Conservation (phyloP, 1,140 invertebrate species). For the Caerostris darwini region DNA sequence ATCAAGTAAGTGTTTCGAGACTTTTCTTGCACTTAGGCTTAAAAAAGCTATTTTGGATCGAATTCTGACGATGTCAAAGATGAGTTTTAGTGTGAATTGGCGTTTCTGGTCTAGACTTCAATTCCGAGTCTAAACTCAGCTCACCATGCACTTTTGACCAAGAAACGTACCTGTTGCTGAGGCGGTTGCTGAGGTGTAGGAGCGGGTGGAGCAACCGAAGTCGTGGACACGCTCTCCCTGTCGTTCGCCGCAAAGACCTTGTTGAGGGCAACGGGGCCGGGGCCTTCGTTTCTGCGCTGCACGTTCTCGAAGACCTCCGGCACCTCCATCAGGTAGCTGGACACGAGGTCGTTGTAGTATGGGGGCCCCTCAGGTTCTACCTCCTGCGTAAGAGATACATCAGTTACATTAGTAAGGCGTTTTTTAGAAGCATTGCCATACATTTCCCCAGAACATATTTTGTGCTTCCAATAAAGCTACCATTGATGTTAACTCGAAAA, state of each 20-base stretch:
- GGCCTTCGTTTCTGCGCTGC: background rate
- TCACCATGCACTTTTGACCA: too few species aligned
- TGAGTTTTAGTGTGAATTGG: too few species aligned
- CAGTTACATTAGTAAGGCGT: background rate
- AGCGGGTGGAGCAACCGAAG: background rate
- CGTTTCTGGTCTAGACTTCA: too few species aligned
- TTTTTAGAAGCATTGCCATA: too few species aligned
- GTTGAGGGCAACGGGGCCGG: background rate
- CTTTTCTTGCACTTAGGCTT: too few species aligned
- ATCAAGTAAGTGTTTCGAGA: too few species aligned
- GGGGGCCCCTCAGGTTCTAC: background rate
- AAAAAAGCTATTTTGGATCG: too few species aligned
- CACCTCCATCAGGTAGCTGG: background rate
- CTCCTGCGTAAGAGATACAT: background rate
- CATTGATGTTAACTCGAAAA: too few species aligned
- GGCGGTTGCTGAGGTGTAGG: background rate
- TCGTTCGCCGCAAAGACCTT: background rate
- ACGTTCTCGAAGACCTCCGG: background rate
- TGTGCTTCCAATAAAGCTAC: too few species aligned
- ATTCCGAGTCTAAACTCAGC: too few species aligned
- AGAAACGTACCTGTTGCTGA: background rate
- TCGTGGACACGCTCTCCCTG: background rate
- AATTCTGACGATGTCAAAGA: too few species aligned
- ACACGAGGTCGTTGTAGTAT: slow-evolving; percentile 43
- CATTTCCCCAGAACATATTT: too few species aligned